phyloP scores from a whole-genome alignment of 1,140 invertebrate genomes.

The Episyrphus balteatus region DNA sequence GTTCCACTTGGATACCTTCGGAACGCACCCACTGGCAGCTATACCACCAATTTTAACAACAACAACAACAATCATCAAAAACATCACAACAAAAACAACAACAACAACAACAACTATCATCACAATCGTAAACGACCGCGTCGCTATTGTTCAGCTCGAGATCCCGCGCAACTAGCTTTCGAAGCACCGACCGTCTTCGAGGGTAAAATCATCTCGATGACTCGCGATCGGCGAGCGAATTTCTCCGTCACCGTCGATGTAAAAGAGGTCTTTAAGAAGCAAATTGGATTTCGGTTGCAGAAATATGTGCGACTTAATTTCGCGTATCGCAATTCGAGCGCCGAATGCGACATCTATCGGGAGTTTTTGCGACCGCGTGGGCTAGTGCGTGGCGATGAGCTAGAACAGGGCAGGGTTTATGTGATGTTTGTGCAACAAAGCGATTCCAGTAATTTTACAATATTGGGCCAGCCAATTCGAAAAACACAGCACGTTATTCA shows the following conservation, averaged over 20 bases:
- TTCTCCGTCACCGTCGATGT: conserved; percentile 57
- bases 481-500: conserved; percentile 43
- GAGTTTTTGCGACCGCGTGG: conserved; percentile 29
- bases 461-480: conserved; percentile 49
- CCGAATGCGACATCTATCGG: conserved; percentile 35
- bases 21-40: no score
- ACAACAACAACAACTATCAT: conserved; percentile 16
- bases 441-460: conserved; percentile 52
- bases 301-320: conserved; percentile 28
- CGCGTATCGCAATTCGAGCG: conserved; percentile 23
- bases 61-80: conserved; percentile 5
- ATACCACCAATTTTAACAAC: not conserved
- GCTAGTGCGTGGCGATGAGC: conserved; percentile 43
- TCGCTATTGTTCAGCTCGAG: conserved; percentile 46
- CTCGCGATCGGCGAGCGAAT: conserved; percentile 42
- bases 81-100: conserved; percentile 11
- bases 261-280: conserved; percentile 49
- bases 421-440: conserved; percentile 54
- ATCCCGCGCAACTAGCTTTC: conserved; percentile 48
- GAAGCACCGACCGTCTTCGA: conserved; percentile 51
- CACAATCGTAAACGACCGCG: conserved; percentile 25
- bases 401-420: conserved; percentile 51
- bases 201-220: conserved; percentile 51
- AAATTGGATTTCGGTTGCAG: conserved; percentile 40
- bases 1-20: no score